phyloP scores from a whole-genome alignment of 2,113 vertebrate genomes.

The Blennius ocellaris region DNA sequence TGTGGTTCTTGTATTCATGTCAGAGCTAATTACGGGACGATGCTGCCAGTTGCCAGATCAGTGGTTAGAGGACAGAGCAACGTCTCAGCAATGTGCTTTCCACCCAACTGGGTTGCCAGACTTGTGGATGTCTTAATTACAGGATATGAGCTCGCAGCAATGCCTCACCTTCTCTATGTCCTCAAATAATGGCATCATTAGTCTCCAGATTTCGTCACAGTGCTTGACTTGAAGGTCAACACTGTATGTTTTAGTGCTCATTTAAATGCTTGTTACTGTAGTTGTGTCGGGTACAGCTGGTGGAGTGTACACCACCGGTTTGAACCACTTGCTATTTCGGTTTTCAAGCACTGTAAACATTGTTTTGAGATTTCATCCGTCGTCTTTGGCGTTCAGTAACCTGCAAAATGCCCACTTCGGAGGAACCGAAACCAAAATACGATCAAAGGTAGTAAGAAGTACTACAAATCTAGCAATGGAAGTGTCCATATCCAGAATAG shows the following conservation, averaged over 20 bases:
- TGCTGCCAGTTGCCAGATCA: conserved; percentile 59
- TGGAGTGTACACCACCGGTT: not conserved
- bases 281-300: not conserved
- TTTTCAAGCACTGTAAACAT: not conserved
- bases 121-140: conserved; percentile 59
- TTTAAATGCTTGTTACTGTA: not conserved
- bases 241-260: not conserved
- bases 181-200: conserved; percentile 23
- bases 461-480: not conserved
- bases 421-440: not conserved
- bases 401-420: not conserved
- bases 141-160: conserved; percentile 25
- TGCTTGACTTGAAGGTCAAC: conserved; percentile 27
- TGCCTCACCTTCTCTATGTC: conserved; percentile 54
- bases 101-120: conserved; percentile 64
- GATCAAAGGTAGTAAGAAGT: not conserved
- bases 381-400: not conserved
- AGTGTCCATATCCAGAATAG: not conserved
- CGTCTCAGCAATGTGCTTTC: conserved; percentile 54
- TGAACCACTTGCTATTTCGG: not conserved
- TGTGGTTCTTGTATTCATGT: conserved; percentile 59
- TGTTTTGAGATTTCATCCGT: not conserved
- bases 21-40: conserved; percentile 67
- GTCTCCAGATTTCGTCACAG: conserved; percentile 14
- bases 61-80: conserved; percentile 52